These are phyloP conservation scores for Sinocyclocheilus rhinocerous DNA, from an alignment of 2,113 vertebrate genomes.

Conservation along the genomic window DNA sequence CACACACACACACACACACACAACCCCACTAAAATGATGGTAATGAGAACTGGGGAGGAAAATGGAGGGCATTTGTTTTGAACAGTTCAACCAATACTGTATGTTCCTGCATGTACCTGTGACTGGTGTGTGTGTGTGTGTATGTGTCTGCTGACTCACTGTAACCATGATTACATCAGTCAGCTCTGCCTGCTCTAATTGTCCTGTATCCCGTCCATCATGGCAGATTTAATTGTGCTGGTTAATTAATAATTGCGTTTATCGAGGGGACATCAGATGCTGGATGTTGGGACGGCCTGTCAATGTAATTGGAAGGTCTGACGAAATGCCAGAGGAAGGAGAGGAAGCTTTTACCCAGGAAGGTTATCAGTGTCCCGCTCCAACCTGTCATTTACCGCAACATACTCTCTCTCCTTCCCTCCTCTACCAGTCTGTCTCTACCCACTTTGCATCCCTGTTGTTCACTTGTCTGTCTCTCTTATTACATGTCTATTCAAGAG, in stretches of 20 bases:
- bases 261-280: conserved; percentile 74
- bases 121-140: conserved; percentile 16
- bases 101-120: neutral
- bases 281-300: conserved; percentile 63
- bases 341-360: conserved; percentile 75
- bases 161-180: conserved; percentile 66
- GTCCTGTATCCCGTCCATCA: conserved; percentile 72
- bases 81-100: neutral
- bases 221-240: conserved; percentile 76
- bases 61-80: neutral
- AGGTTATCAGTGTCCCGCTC: conserved; percentile 78
- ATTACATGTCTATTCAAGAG: conserved; percentile 33
- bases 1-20: neutral
- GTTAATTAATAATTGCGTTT: conserved; percentile 83
- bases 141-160: conserved; percentile 54
- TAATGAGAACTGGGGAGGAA: neutral
- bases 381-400: conserved; percentile 71
- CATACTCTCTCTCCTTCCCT: conserved; percentile 45
- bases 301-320: conserved; percentile 78
- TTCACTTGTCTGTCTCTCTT: conserved; percentile 29
- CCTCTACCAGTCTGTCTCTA: conserved; percentile 20
- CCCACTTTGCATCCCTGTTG: conserved; percentile 16
- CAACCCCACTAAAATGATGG: neutral
- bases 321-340: conserved; percentile 74
- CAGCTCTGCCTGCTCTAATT: conserved; percentile 68